Conservation (phyloP, 2,888 invertebrate genomes). For the Cinara cedri region DNA sequence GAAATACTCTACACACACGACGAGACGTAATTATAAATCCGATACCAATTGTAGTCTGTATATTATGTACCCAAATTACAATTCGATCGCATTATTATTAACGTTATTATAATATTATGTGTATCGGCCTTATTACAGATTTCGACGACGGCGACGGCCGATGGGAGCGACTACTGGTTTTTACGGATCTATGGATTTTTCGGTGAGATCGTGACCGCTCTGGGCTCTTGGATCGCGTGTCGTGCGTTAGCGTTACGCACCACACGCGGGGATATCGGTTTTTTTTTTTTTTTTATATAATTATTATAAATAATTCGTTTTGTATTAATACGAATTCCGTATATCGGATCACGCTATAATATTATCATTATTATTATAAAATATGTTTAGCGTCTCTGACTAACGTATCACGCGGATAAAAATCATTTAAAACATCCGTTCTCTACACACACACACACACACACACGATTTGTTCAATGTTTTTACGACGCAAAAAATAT, state of each 20-base stretch:
- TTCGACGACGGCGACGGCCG: not conserved
- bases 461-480: too few species aligned
- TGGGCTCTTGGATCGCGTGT: conserved; percentile 50
- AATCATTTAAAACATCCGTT: too few species aligned
- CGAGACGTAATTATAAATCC: conserved; percentile 16
- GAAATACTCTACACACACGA: not conserved
- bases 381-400: conserved; percentile 13
- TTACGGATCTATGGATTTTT: conserved; percentile 37
- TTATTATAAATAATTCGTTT: conserved; percentile 41
- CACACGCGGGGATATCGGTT: too few species aligned
- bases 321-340: conserved; percentile 27
- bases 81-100: conserved; percentile 20
- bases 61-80: conserved; percentile 9
- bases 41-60: conserved; percentile 28
- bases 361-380: not conserved
- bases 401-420: not conserved
- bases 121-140: conserved; percentile 42
- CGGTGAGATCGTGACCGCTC: conserved; percentile 45
- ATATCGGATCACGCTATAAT: conserved; percentile 37
- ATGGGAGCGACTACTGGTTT: conserved; percentile 56
- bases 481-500: too few species aligned
- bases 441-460: too few species aligned
- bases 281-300: not conserved
- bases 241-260: not conserved
- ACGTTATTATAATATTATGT: too few species aligned